A percentile compares a stretch with the other conserved stretches of the same genome.
Conservation (phyloP, 2,113 vertebrate species). For the Malurus alboscapulatus region DNA sequence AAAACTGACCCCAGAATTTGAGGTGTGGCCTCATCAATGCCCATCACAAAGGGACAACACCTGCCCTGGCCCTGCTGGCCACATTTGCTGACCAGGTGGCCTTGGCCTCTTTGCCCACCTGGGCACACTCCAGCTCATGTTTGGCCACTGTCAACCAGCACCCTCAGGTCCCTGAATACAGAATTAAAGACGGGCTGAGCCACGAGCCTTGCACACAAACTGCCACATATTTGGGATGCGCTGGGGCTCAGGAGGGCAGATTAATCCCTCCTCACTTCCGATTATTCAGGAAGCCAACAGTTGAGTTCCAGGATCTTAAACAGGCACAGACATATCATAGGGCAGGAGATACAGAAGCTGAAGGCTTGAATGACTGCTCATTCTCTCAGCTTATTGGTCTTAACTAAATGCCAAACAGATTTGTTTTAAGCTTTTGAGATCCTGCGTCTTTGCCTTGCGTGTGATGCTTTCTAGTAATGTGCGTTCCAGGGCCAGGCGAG, state of each 20-base stretch:
- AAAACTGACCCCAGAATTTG: fast-evolving
- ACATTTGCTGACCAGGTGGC: neutral
- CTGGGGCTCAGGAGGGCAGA: neutral
- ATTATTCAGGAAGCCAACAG: neutral
- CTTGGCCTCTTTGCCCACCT: fast-evolving
- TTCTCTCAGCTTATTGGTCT: constrained; percentile 2
- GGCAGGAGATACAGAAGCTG: neutral
- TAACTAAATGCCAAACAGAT: constrained; percentile 42
- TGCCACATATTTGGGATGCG: neutral
- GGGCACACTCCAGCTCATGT: fast-evolving
- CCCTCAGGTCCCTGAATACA: neutral
- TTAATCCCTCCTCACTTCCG: neutral
- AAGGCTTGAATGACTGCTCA: neutral
- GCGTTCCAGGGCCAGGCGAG: neutral
- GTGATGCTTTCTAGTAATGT: constrained; percentile 39
- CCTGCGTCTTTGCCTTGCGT: neutral
- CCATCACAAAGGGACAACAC: neutral
- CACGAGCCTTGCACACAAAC: neutral
- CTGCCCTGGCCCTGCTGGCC: neutral
- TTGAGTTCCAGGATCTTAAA: neutral
- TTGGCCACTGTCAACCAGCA: neutral
- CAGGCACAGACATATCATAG: neutral
- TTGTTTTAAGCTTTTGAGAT: neutral
- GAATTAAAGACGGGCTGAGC: neutral
- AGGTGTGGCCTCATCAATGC: neutral